Evolutionary conservation across 2,797 vertebrate genomes (phyloP).

Genomic region (Myripristis murdjan): DNA sequence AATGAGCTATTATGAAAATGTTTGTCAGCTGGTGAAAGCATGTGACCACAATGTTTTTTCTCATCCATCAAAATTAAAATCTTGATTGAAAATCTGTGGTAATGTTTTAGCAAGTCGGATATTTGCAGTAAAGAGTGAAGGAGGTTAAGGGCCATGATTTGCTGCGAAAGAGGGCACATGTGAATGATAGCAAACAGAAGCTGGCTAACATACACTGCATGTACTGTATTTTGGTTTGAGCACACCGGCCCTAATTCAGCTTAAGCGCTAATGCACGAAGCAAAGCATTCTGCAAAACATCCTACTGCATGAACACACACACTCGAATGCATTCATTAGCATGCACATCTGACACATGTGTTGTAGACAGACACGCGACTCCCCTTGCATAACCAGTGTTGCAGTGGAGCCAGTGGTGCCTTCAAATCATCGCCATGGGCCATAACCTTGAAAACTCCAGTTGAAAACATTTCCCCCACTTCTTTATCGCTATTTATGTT

Average conservation of each 20-base stretch:
- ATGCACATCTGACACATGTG: slow-evolving; percentile 7
- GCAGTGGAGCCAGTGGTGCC: slow-evolving; percentile 58
- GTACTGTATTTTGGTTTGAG: slow-evolving; percentile 28
- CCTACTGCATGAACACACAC: slow-evolving; percentile 54
- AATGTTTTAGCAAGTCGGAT: no score
- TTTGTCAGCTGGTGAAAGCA: no score
- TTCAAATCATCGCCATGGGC: slow-evolving; percentile 78
- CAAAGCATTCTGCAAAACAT: slow-evolving; percentile 59
- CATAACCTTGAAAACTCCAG: slow-evolving; percentile 88
- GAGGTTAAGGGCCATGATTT: slow-evolving; percentile 37
- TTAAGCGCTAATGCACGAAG: slow-evolving; percentile 65
- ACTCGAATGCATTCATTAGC: slow-evolving; percentile 55
- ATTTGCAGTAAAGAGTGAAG: slow-evolving; percentile 35
- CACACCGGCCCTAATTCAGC: slow-evolving; percentile 38
- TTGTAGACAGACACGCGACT: slow-evolving; percentile 61
- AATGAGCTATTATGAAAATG: no score
- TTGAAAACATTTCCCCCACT: slow-evolving; percentile 82
- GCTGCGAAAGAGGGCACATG: slow-evolving; percentile 41
- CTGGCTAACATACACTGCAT: slow-evolving; percentile 37
- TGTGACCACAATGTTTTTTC: no score
- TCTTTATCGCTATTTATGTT: slow-evolving; percentile 88
- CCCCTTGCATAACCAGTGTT: slow-evolving; percentile 58
- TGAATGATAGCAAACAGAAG: slow-evolving; percentile 58
- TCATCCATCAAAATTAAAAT: no score
- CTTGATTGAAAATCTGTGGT: no score